These are phyloP conservation scores for Pterophyllum scalare DNA, from an alignment of 2,113 vertebrate genomes.

Conservation along the genomic window DNA sequence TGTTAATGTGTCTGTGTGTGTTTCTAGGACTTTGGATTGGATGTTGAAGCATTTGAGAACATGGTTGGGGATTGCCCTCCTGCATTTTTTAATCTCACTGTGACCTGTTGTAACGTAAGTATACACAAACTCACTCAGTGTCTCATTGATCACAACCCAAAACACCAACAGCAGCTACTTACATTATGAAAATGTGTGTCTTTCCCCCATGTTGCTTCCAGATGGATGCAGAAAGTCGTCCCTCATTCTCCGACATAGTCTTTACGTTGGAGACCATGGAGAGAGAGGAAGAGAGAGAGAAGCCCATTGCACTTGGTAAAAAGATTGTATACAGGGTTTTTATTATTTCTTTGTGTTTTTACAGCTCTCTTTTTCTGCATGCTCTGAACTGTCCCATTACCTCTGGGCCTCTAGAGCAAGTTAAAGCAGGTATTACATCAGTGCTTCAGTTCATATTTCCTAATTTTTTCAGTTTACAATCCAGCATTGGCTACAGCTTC, in stretches of 20 bases:
- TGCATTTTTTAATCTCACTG: constrained; percentile 87
- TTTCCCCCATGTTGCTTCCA: constrained; percentile 47
- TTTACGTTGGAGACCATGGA: constrained; percentile 83
- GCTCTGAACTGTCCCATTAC: neutral
- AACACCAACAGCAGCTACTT: fast-evolving
- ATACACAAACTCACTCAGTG: neutral
- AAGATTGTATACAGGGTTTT: neutral
- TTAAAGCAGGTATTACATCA: neutral
- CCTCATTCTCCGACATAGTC: constrained; percentile 87
- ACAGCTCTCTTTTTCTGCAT: neutral
- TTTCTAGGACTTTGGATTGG: constrained; percentile 91
- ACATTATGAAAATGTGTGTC: neutral
- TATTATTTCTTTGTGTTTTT: neutral
- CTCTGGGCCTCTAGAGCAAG: neutral
- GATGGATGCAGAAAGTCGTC: constrained; percentile 87
- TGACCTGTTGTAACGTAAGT: constrained; percentile 92
- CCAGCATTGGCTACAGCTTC: too few relatives aligned
- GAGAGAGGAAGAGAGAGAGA: constrained; percentile 41
- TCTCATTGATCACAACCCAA: neutral
- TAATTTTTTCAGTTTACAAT: too few relatives aligned
- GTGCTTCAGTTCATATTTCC: neutral
- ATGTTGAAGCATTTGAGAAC: constrained; percentile 86
- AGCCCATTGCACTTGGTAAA: constrained; percentile 63
- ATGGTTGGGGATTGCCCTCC: constrained; percentile 88
- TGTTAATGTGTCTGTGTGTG: neutral